Base-by-base conservation (phyloP, 2,888 invertebrate genomes). In the Drosophila mercatorum region DNA sequence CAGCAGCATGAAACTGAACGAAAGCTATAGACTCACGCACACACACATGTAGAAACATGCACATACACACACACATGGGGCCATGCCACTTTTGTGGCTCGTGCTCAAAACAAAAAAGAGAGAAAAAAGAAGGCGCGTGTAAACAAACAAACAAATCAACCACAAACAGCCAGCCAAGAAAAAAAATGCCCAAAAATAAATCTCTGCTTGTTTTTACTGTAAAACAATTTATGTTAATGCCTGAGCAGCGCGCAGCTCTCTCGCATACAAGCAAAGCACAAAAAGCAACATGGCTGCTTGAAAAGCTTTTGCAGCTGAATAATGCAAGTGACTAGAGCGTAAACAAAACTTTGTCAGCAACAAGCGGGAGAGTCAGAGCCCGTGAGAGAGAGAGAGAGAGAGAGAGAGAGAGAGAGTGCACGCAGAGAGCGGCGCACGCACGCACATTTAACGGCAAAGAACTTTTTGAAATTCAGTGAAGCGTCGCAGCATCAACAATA, bases 281-380 rank as follows among this genome's bases (percentile, higher is more conserved):
- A 89, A 83, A 86, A 86, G 82, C 90, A 86, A 86, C 51, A 86
- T 86, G 86, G 86, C 86, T 90, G 86, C 90, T 86, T 78, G 14
- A 57, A 89, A 86, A 86, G 86, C 86, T 86, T 86, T 89, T 87
- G 34, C 73, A 84, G 90, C 90, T 83, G 83, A 83, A 89, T 83
- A 78, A 78, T 83, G 84, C 87, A 69, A 68, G 80, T 65, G 47
- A 28, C 28, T 49, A 72, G 66, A 61, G 68, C 66, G 72, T 49
- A 49, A 40, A 31, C 28, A 17, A 59, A 28, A 59, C 28, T 59
- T 59, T 89, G 84, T 87, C 87, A 89, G 89, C 90, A 83, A 34
- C 34, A 31, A 41, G 40, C 38, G 7, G 31, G 68, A 34, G 62
- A 58, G 51, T 43, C 3, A 28, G 22, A 22, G 22, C 22, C 1